These are phyloP conservation scores for Aegotheles bennettii DNA, from an alignment of 2,113 vertebrate species.

Conservation along the genomic window DNA sequence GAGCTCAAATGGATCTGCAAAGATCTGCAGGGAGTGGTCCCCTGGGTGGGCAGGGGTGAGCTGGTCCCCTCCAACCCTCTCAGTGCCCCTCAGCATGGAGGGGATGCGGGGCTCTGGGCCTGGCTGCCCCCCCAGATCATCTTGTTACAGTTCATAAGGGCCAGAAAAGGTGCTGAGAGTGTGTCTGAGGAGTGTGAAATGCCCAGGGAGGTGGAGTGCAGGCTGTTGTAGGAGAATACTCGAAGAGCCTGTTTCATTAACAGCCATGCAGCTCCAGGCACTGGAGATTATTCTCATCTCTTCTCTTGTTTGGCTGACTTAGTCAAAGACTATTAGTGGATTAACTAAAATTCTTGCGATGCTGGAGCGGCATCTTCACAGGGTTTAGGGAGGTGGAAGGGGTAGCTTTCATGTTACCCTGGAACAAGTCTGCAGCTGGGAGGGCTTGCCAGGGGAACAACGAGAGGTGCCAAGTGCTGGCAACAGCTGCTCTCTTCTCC, in stretches of 20 bases:
- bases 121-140: background rate
- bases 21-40: background rate
- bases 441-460: background rate
- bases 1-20: background rate
- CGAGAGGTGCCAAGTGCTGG: background rate
- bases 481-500: background rate
- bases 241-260: background rate
- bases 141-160: background rate
- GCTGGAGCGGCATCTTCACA: background rate
- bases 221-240: background rate
- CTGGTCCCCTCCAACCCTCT: background rate
- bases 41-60: background rate
- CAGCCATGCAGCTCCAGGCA: background rate
- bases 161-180: background rate
- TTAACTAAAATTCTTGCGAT: background rate
- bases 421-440: background rate
- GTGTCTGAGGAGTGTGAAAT: accelerated
- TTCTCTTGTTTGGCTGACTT: background rate
- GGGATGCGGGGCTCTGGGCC: accelerated
- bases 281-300: background rate
- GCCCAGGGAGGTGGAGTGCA: background rate
- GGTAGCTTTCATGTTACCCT: background rate
- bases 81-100: background rate
- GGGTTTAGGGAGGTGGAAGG: background rate
- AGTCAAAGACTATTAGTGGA: constrained; percentile 21